Percentiles rank a stretch among this genome's conserved stretches.
Evolutionary conservation across 2,888 invertebrate species (phyloP).

Genomic region (Gymnocheta viridis): DNA sequence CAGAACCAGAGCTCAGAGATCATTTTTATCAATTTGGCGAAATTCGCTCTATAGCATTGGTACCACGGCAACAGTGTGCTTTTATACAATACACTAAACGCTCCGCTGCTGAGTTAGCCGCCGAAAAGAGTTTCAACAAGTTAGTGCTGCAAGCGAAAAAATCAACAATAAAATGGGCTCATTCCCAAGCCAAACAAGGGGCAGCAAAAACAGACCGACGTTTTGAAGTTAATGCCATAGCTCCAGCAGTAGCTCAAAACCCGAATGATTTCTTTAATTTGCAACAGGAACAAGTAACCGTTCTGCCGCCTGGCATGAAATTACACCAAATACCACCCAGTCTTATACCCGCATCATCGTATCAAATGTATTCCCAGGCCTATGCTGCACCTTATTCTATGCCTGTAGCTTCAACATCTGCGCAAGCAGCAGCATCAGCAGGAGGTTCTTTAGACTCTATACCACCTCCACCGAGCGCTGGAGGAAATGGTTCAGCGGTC

Average conservation of each 20-base stretch:
- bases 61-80: constrained; percentile 96
- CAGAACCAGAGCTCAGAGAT: constrained; percentile 95
- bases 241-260: constrained; percentile 85
- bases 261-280: constrained; percentile 86
- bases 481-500: constrained; percentile 83
- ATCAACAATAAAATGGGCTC: constrained; percentile 99
- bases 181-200: constrained; percentile 91
- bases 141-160: constrained; percentile 91
- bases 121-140: constrained; percentile 97
- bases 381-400: constrained; percentile 82
- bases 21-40: constrained; percentile 99
- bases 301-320: constrained; percentile 82
- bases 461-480: constrained; percentile 82
- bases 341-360: constrained; percentile 80
- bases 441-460: constrained; percentile 75
- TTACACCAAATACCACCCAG: constrained; percentile 81
- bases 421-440: constrained; percentile 73
- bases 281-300: constrained; percentile 82
- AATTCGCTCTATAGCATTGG: constrained; percentile 95
- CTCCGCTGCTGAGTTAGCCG: constrained; percentile 94
- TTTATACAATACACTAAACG: constrained; percentile 98
- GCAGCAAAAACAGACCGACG: constrained; percentile 83
- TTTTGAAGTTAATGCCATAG: constrained; percentile 89
- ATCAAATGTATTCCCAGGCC: constrained; percentile 80
- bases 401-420: constrained; percentile 78